Conservation (phyloP, 1,140 invertebrate species). For the Apis cerana region DNA sequence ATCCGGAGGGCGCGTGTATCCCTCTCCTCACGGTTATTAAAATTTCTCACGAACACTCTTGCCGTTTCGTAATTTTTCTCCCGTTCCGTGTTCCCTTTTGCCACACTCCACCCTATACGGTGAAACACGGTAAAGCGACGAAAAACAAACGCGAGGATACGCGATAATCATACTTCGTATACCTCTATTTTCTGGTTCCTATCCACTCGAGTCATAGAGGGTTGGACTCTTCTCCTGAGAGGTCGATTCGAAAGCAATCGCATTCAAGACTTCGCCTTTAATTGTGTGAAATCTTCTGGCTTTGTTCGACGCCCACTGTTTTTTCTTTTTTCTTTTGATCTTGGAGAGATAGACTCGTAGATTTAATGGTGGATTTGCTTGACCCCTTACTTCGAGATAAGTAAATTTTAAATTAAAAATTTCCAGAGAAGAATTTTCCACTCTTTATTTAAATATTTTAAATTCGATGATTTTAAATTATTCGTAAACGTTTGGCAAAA, state of each 20-base stretch:
- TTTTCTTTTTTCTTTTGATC: background rate
- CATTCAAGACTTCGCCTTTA: slow-evolving; percentile 15
- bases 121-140: background rate
- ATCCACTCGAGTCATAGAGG: background rate
- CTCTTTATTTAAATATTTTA: too few species aligned
- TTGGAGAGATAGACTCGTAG: background rate
- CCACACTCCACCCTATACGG: background rate
- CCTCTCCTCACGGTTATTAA: slow-evolving; percentile 54
- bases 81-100: too few species aligned
- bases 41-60: slow-evolving; percentile 49
- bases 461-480: too few species aligned
- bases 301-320: slow-evolving; percentile 3
- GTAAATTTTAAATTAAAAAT: too few species aligned
- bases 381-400: background rate
- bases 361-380: background rate
- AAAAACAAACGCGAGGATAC: slow-evolving; percentile 13
- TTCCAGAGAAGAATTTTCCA: too few species aligned
- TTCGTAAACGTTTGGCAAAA: too few species aligned
- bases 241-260: slow-evolving; percentile 40
- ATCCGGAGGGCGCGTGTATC: background rate
- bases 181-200: background rate
- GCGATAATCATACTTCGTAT: slow-evolving; percentile 28
- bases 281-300: slow-evolving; percentile 16
- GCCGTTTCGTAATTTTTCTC: background rate
- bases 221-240: background rate